phyloP scores from a whole-genome alignment of 1,140 invertebrate species.

The Drosophila albomicans region DNA sequence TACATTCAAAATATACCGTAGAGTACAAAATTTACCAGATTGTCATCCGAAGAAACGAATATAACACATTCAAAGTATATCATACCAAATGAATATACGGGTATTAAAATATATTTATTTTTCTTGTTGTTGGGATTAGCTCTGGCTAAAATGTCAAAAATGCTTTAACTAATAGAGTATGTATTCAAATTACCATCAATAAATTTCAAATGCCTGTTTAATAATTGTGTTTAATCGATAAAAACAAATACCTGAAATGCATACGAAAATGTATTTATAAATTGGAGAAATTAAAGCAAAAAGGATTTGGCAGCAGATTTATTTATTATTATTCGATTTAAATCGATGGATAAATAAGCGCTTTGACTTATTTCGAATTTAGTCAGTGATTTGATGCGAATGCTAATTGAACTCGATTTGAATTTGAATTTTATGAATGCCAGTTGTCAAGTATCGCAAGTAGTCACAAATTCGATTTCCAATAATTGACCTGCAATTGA shows the following conservation, averaged over 20 bases:
- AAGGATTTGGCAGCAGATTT: too few species aligned
- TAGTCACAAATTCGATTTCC: constrained; percentile 30
- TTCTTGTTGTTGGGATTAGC: background rate
- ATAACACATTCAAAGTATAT: too few species aligned
- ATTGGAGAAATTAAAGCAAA: too few species aligned
- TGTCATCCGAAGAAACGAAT: too few species aligned
- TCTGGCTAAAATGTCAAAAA: constrained; percentile 8
- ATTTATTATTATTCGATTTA: too few species aligned
- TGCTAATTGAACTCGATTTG: constrained; percentile 18
- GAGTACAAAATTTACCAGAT: too few species aligned
- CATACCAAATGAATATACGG: too few species aligned
- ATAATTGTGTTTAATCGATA: background rate
- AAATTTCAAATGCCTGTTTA: background rate
- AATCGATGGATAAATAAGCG: too few species aligned
- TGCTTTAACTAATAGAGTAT: background rate
- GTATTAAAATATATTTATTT: background rate
- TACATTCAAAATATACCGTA: too few species aligned
- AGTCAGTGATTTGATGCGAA: background rate
- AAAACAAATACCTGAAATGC: background rate
- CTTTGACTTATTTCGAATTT: too few species aligned
- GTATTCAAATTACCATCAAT: constrained; percentile 1
- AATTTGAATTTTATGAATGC: constrained; percentile 18
- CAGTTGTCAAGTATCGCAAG: constrained; percentile 26
- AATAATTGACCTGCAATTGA: constrained; percentile 43
- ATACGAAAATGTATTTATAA: too few species aligned